Evolutionary conservation across 2,113 vertebrate species (phyloP).

Genomic region (Silurus asotus): DNA sequence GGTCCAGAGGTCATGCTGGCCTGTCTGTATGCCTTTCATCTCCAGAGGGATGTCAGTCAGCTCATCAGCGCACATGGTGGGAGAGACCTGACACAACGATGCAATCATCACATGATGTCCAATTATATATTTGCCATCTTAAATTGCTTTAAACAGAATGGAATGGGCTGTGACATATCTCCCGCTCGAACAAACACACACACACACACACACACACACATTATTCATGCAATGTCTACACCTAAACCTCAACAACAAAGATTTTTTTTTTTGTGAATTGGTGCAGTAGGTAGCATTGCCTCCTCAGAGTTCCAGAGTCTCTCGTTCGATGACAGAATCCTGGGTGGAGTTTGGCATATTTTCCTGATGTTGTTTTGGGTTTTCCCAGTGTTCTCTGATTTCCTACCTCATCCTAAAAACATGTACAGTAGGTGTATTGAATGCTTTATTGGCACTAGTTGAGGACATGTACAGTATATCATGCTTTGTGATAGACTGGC

Average conservation of each 20-base stretch:
- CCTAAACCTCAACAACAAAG: not conserved
- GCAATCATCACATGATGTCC: not conserved
- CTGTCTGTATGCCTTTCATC: slow-evolving; percentile 77
- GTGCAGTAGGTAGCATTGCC: not conserved
- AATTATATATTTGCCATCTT: not conserved
- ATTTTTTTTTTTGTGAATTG: not conserved
- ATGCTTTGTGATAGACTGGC: not conserved
- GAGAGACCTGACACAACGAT: slow-evolving; percentile 78
- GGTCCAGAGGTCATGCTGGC: slow-evolving; percentile 80
- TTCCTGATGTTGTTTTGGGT: not conserved
- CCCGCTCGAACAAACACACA: not conserved
- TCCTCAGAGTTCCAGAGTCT: not conserved
- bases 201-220: not conserved
- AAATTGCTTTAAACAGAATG: not conserved
- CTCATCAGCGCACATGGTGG: slow-evolving; percentile 84
- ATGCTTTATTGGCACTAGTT: not conserved
- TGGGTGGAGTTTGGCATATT: not conserved
- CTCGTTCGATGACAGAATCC: not conserved
- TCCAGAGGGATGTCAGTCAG: slow-evolving; percentile 80
- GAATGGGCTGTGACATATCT: not conserved
- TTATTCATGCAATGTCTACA: not conserved
- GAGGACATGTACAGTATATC: not conserved
- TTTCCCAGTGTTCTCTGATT: not conserved
- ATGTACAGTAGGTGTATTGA: not conserved
- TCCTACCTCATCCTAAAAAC: not conserved